Conservation (phyloP, 2,797 vertebrate species). For the Rhinophrynus dorsalis region DNA sequence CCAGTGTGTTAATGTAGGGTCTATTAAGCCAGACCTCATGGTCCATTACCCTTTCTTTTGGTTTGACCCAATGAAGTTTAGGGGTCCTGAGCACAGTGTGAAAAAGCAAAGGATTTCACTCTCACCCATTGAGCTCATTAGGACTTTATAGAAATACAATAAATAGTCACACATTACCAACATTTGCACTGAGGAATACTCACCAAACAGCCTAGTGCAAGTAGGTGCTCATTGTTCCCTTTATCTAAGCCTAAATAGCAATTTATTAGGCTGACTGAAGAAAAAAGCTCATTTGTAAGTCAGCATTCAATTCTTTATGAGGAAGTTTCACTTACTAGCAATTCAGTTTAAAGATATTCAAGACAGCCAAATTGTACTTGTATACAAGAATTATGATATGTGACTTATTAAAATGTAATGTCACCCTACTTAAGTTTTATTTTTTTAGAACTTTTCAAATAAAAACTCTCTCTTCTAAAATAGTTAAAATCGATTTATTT, state of each 20-base stretch:
- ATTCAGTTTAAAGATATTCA: too few relatives aligned
- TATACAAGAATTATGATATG: too few relatives aligned
- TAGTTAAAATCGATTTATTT: too few relatives aligned
- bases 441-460: too few relatives aligned
- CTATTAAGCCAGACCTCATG: conserved; percentile 82
- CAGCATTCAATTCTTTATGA: conserved; percentile 60
- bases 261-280: conserved; percentile 72
- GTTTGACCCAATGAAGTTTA: conserved; percentile 83
- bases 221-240: conserved; percentile 82
- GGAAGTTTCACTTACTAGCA: conserved; percentile 56
- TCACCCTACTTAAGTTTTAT: too few relatives aligned
- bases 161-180: conserved; percentile 89
- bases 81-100: conserved; percentile 88
- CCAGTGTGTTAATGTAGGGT: conserved; percentile 80
- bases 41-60: conserved; percentile 91
- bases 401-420: too few relatives aligned
- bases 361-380: too few relatives aligned
- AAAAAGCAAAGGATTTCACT: conserved; percentile 86
- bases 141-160: conserved; percentile 95
- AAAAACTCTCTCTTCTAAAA: too few relatives aligned
- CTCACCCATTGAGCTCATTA: conserved; percentile 93
- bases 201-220: conserved; percentile 89
- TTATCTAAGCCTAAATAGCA: conserved; percentile 73
- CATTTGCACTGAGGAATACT: conserved; percentile 85
- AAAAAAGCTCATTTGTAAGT: conserved; percentile 67